These are phyloP conservation scores for Buphagus erythrorhynchus DNA, from an alignment of 2,797 vertebrate species.

Conservation along the genomic window DNA sequence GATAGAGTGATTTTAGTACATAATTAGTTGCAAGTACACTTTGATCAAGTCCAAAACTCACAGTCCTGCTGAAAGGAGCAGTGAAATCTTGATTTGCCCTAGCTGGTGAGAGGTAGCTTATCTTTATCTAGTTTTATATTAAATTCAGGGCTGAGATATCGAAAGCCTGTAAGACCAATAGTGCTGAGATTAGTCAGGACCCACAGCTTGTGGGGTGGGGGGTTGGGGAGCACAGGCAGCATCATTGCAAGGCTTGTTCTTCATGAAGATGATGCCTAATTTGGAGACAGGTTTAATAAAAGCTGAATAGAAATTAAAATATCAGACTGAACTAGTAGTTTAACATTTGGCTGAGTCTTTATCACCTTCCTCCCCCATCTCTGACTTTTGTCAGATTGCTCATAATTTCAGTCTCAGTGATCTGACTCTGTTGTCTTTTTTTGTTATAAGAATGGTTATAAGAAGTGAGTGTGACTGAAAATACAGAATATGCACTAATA, in stretches of 20 bases:
- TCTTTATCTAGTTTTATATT: neutral
- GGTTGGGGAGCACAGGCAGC: neutral
- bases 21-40: neutral
- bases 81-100: neutral
- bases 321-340: slow-evolving; percentile 37
- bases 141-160: neutral
- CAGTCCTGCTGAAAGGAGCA: neutral
- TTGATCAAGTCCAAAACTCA: neutral
- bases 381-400: slow-evolving; percentile 64
- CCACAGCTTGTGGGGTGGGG: accelerated
- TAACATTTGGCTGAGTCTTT: slow-evolving; percentile 66
- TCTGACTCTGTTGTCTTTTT: slow-evolving; percentile 51
- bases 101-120: neutral
- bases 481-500: slow-evolving; percentile 63
- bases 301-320: slow-evolving; percentile 29
- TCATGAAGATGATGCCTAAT: neutral
- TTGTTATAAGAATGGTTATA: slow-evolving; percentile 50
- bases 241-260: neutral
- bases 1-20: neutral
- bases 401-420: slow-evolving; percentile 61
- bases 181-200: neutral
- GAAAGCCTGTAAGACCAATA: neutral
- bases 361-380: slow-evolving; percentile 66
- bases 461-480: slow-evolving; percentile 68
- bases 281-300: slow-evolving; percentile 16